Base-by-base conservation (phyloP, 1,140 invertebrate genomes). In the Pseudachorutes palmiensis region DNA sequence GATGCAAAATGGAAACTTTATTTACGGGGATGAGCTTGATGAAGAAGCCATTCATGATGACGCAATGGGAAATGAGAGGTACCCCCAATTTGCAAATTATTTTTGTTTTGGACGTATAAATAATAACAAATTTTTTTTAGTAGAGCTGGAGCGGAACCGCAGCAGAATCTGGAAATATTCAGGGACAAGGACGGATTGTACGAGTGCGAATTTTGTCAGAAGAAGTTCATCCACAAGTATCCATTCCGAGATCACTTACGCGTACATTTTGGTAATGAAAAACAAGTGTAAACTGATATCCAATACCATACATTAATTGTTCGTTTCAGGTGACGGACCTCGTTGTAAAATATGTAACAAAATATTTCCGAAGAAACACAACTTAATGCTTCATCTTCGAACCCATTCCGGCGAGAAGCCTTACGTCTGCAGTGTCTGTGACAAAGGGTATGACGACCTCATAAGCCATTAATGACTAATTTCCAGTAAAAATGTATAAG, bases 381-480 rank as follows among this genome's bases (percentile, higher is more conserved):
- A 73, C 83, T 76, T 92, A 2, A 90, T 89, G 73, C 86, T 88
- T 68, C 88, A 91, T 74, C 80, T 89, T 75, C 80, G 88, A 29
- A 89, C 87, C 16, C 89, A 91, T 72, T 70, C 68, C 0, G 86
- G 87, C 0, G 88, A 90, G 76, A 88, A 88, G 77, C 85, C 88
- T 16, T 90, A 90, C 74, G 83, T 88, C 60, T 93, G 91, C 75
- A 88, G 89, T 65, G 79, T 86, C 2, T 93, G 91, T 74, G 82
- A 82, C 0, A 92, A 91, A 74, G 84, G 68, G 5, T 41, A 55
- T 19, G 30, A 28, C 28, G 29, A 60, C 45, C 36, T 59, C 28
- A 57, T 59, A 49, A 45, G n/a, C 0, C 5, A 31, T 59, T 28
- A 41, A 45, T 60, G 1, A 26, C 24, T 49, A 28, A 66, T 29